These are phyloP conservation scores for Thera britannica DNA, from an alignment of 2,888 invertebrate species.

Conservation along the genomic window DNA sequence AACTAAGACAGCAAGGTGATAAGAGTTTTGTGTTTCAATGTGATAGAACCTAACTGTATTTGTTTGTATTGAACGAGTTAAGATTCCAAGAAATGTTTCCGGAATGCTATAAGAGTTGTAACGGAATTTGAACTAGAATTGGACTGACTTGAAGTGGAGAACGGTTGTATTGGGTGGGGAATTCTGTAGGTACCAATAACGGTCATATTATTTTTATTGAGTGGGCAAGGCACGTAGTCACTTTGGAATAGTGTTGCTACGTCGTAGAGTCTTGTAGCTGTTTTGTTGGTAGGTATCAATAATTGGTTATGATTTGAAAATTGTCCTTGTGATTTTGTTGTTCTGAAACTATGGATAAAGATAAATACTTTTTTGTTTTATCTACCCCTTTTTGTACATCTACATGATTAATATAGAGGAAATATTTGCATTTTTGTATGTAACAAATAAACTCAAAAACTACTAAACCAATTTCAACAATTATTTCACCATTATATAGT, in stretches of 20 bases:
- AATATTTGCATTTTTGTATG: too few relatives aligned
- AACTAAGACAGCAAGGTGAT: too few relatives aligned
- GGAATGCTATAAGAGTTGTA: constrained; percentile 31
- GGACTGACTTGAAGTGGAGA: constrained; percentile 25
- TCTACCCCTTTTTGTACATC: too few relatives aligned
- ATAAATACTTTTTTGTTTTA: too few relatives aligned
- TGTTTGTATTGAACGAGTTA: constrained; percentile 28
- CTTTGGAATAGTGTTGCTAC: constrained; percentile 3
- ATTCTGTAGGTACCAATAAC: constrained; percentile 17
- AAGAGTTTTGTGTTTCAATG: not conserved
- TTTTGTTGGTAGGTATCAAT: not conserved
- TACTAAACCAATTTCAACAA: too few relatives aligned
- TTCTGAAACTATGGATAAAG: too few relatives aligned
- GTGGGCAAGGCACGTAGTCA: constrained; percentile 3
- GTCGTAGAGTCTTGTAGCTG: not conserved
- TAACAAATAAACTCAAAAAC: too few relatives aligned
- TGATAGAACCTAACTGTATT: not conserved
- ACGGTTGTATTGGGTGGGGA: constrained; percentile 22
- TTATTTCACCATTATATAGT: too few relatives aligned
- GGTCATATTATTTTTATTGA: constrained; percentile 20
- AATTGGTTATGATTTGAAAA: too few relatives aligned
- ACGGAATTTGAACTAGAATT: constrained; percentile 31
- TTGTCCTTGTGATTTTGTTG: too few relatives aligned
- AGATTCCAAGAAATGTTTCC: constrained; percentile 27
- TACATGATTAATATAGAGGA: too few relatives aligned